Conservation (phyloP, 2,888 invertebrate species). For the Himalopsyche japonica region DNA sequence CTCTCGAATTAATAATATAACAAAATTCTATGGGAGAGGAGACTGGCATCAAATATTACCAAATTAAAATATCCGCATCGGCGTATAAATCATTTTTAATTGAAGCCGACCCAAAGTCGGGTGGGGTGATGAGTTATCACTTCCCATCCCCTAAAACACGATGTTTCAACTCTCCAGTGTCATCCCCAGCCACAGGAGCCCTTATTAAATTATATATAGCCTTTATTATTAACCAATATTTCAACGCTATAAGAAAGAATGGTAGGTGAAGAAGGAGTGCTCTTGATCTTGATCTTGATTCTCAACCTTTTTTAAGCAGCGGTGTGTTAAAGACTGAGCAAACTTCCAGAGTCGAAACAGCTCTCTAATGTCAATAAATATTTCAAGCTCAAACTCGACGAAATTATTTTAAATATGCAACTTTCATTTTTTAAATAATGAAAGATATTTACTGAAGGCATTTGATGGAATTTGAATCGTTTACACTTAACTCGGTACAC, state of each 20-base stretch:
- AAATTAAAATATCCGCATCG: slow-evolving; percentile 32
- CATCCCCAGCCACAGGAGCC: not conserved
- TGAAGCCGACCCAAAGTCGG: slow-evolving; percentile 34
- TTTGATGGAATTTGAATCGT: too few species aligned
- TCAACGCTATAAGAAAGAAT: not conserved
- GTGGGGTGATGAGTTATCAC: slow-evolving; percentile 34
- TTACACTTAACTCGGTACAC: too few species aligned
- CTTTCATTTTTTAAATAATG: too few species aligned
- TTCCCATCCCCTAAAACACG: slow-evolving; percentile 2
- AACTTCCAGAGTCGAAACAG: too few species aligned
- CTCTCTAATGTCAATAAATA: too few species aligned
- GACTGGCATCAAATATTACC: not conserved
- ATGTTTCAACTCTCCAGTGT: not conserved
- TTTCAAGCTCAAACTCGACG: too few species aligned
- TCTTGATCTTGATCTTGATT: too few species aligned
- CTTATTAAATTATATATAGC: not conserved
- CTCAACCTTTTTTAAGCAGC: too few species aligned
- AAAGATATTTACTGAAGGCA: too few species aligned
- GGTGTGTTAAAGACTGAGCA: too few species aligned
- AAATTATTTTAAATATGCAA: too few species aligned
- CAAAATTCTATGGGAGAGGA: not conserved
- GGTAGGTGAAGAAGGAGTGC: too few species aligned
- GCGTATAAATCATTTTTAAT: slow-evolving; percentile 40
- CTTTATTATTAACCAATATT: not conserved
- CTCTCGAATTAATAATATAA: not conserved